phyloP scores from a whole-genome alignment of 1,140 invertebrate species.

The Drosophila lowei region DNA sequence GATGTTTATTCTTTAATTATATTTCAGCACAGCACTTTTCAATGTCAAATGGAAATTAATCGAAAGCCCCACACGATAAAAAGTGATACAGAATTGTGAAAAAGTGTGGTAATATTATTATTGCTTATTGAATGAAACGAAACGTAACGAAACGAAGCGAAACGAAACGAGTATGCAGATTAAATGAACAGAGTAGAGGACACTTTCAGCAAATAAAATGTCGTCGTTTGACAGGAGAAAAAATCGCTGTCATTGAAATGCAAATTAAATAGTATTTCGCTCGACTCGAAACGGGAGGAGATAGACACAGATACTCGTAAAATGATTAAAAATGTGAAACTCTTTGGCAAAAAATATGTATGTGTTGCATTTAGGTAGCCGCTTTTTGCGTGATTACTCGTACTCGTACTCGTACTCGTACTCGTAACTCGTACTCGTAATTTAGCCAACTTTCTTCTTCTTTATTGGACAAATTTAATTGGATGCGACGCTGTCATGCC shows the following conservation, averaged over 20 bases:
- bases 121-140: slow-evolving; percentile 1
- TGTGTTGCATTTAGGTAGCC: not conserved
- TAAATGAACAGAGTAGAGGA: slow-evolving; percentile 13
- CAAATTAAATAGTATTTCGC: slow-evolving; percentile 17
- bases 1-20: not conserved
- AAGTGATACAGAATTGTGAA: not conserved
- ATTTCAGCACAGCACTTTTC: not conserved
- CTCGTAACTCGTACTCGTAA: not conserved
- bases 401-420: not conserved
- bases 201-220: slow-evolving; percentile 1
- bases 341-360: not conserved
- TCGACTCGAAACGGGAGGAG: not conserved
- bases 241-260: slow-evolving; percentile 27
- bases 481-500: not conserved
- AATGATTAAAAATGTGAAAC: not conserved
- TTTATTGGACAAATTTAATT: slow-evolving; percentile 19
- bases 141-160: too few species aligned
- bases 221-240: not conserved
- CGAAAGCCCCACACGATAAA: too few species aligned
- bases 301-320: not conserved
- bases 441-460: slow-evolving; percentile 10
- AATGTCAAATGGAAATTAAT: too few species aligned
- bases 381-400: too few species aligned
- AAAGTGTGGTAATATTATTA: slow-evolving; percentile 8
- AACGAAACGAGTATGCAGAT: slow-evolving; percentile 16